phyloP scores from a whole-genome alignment of 2,797 vertebrate genomes.

The Cynopterus sphinx region DNA sequence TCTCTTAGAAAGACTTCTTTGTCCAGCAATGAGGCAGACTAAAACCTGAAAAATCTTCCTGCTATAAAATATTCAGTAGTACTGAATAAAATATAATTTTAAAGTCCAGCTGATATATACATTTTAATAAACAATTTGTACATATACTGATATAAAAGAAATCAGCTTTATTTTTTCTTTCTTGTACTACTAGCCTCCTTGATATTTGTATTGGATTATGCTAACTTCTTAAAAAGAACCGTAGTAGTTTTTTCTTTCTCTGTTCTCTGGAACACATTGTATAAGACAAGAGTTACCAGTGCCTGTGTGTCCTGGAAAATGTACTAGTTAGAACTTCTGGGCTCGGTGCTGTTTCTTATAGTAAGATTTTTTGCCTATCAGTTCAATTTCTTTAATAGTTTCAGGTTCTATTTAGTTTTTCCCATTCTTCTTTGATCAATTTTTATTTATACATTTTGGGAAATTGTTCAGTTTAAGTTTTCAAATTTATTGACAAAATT shows the following conservation, averaged over 20 bases:
- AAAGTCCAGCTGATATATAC: background rate
- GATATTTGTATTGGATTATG: background rate
- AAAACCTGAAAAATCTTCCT: background rate
- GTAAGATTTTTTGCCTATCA: background rate
- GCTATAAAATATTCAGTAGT: background rate
- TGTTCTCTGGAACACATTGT: background rate
- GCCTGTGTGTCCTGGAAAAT: background rate
- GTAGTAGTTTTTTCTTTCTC: background rate
- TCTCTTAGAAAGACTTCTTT: background rate
- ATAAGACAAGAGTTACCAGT: background rate
- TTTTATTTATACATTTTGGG: background rate
- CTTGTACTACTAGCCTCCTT: background rate
- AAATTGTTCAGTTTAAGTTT: background rate
- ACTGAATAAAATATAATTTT: background rate
- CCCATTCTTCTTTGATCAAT: background rate
- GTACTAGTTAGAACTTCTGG: background rate
- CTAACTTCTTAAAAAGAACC: background rate
- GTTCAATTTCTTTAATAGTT: background rate
- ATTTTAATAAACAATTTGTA: background rate
- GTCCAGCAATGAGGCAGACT: background rate
- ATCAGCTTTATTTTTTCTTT: background rate
- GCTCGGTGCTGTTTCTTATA: background rate
- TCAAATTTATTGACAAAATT: background rate
- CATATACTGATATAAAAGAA: background rate
- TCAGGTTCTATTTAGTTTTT: background rate